Conservation (phyloP, 2,113 vertebrate genomes). For the Trinectes maculatus region DNA sequence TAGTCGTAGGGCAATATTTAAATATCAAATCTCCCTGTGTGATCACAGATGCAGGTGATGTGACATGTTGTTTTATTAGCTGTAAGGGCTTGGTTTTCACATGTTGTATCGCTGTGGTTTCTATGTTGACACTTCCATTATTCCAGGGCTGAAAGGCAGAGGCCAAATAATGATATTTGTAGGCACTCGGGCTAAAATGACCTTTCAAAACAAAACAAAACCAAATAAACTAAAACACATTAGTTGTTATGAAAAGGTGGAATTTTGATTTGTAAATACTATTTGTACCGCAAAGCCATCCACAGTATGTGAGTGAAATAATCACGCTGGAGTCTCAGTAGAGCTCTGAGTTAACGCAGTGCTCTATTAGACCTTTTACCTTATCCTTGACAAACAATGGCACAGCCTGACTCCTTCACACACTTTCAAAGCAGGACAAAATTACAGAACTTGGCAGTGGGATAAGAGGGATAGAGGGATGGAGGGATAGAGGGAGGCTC, state of each 20-base stretch:
- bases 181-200: neutral
- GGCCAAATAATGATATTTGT: slow-evolving; percentile 19
- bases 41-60: neutral
- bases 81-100: neutral
- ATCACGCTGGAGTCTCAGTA: slow-evolving; percentile 3
- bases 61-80: neutral
- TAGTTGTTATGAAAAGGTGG: neutral
- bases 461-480: slow-evolving; percentile 27
- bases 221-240: neutral
- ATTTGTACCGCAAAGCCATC: neutral
- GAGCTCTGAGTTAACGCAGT: neutral
- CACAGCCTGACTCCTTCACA: slow-evolving; percentile 34
- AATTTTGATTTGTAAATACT: neutral
- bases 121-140: slow-evolving; percentile 44
- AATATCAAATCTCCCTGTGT: slow-evolving; percentile 1
- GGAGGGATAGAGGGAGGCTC: slow-evolving; percentile 29
- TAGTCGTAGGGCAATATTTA: neutral
- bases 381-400: slow-evolving; percentile 60
- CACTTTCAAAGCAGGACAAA: slow-evolving; percentile 49
- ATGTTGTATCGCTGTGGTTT: neutral
- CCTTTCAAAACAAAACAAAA: neutral
- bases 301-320: slow-evolving; percentile 3
- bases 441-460: slow-evolving; percentile 55
- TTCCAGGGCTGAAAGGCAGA: slow-evolving; percentile 17
- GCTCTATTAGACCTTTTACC: slow-evolving; percentile 18